These are phyloP conservation scores for Brachyptera risi DNA, from an alignment of 2,888 invertebrate species.

Conservation along the genomic window DNA sequence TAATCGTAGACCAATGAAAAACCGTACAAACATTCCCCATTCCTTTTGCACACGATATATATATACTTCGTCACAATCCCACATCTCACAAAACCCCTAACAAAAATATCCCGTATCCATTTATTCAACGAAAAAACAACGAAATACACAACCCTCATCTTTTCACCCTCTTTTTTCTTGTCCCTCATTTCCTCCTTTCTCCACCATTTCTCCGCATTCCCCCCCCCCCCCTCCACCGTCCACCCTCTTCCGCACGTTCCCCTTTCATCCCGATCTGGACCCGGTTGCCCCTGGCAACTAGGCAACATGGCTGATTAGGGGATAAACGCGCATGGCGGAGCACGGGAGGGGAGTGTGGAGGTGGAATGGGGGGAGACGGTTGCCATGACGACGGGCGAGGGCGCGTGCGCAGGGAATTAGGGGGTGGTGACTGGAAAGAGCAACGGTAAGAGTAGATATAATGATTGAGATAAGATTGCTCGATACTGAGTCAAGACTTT, in stretches of 20 bases:
- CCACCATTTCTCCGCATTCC: conserved; percentile 31
- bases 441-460: too few relatives aligned
- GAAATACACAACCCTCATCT: conserved; percentile 23
- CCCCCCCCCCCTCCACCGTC: conserved; percentile 36
- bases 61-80: too few relatives aligned
- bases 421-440: too few relatives aligned
- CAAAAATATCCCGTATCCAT: too few relatives aligned
- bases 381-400: background rate
- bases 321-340: conserved; percentile 21
- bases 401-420: background rate
- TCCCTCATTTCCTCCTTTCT: conserved; percentile 30
- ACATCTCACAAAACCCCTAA: too few relatives aligned
- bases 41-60: too few relatives aligned
- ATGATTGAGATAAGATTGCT: conserved; percentile 14
- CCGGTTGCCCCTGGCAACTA: conserved; percentile 31
- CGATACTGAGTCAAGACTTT: too few relatives aligned
- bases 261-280: conserved; percentile 36
- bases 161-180: conserved; percentile 36
- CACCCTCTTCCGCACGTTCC: conserved; percentile 60
- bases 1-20: too few relatives aligned
- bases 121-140: too few relatives aligned
- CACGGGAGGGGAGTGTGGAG: conserved; percentile 19
- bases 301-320: conserved; percentile 24
- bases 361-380: conserved; percentile 26
- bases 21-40: too few relatives aligned